Evolutionary conservation across 2,888 invertebrate species (phyloP), one percentile per base, ranked within the genome.

Genomic region (Neria commutata): DNA sequence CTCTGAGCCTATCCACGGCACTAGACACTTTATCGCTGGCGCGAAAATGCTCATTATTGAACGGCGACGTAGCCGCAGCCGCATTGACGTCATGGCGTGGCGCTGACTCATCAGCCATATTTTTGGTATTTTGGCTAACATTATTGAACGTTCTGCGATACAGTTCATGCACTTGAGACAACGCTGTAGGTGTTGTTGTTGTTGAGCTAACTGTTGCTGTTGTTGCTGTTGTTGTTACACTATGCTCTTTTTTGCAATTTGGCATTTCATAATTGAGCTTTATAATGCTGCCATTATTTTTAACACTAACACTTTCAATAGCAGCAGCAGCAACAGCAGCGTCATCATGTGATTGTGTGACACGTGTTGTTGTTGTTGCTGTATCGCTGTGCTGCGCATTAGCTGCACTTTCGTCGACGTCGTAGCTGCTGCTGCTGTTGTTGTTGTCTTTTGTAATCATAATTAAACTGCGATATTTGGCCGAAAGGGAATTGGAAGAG

Each of bases 391-490:
- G n/a, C n/a, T n/a, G n/a, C n/a, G n/a, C n/a, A n/a, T n/a, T n/a
- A n/a, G n/a, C n/a, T 60, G 61, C 60, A 64, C 61, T 66, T 67
- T 69, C 67, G 63, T 66, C n/a, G n/a, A n/a, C n/a, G n/a, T n/a
- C n/a, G n/a, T n/a, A n/a, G n/a, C n/a, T n/a, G n/a, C n/a, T n/a
- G n/a, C n/a, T 70, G 63, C 34, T 42, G 16, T 48, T 57, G 16
- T 68, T 66, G 61, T 67, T 77, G 81, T 90, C 89, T 84, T 91
- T 91, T 76, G 92, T 92, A 84, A 93, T 93, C 91, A 92, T 92
- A 83, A 93, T 91, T 85, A 92, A 88, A 85, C 92, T 92, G 76
- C 91, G 91, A 82, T 92, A 93, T 80, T 90, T 90, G 83, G 88
- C 87, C 78, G 85, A 79, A 66, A 79, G 72, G 60, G 78, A 79